These are phyloP conservation scores for Orthonyx spaldingii DNA, from an alignment of 2,113 vertebrate species.

Conservation along the genomic window DNA sequence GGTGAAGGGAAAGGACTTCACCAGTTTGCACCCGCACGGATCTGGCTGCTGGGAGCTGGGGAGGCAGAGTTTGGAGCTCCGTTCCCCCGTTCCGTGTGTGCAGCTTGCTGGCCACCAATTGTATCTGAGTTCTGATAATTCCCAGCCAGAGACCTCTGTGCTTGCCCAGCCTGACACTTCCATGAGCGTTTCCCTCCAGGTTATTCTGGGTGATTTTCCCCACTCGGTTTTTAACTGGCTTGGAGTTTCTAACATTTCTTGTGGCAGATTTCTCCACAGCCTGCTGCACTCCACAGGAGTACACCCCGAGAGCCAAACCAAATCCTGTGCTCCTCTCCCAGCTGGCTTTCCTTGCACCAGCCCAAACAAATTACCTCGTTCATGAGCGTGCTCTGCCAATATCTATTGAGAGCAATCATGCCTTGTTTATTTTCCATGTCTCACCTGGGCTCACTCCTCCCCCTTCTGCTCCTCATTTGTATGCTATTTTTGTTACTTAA, in stretches of 20 bases:
- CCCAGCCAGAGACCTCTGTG: neutral
- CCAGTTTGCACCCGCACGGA: fast-evolving
- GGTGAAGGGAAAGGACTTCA: neutral
- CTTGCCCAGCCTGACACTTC: neutral
- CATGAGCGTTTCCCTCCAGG: fast-evolving
- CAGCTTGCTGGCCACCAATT: neutral
- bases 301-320: neutral
- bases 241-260: neutral
- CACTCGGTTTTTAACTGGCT: neutral
- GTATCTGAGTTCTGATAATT: neutral
- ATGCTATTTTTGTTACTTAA: neutral
- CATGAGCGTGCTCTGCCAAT: neutral
- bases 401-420: neutral
- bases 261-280: neutral
- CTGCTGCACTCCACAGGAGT: neutral
- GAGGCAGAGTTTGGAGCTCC: neutral
- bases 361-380: neutral
- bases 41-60: neutral
- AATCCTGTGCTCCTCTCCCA: neutral
- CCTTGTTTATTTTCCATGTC: neutral
- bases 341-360: neutral
- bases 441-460: neutral
- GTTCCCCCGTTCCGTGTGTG: fast-evolving
- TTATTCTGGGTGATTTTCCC: neutral
- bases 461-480: neutral